A percentile compares a stretch with the other conserved stretches of the same genome.
Evolutionary conservation across 2,113 vertebrate species (phyloP).

Genomic region (Sylvicapra grimmia): DNA sequence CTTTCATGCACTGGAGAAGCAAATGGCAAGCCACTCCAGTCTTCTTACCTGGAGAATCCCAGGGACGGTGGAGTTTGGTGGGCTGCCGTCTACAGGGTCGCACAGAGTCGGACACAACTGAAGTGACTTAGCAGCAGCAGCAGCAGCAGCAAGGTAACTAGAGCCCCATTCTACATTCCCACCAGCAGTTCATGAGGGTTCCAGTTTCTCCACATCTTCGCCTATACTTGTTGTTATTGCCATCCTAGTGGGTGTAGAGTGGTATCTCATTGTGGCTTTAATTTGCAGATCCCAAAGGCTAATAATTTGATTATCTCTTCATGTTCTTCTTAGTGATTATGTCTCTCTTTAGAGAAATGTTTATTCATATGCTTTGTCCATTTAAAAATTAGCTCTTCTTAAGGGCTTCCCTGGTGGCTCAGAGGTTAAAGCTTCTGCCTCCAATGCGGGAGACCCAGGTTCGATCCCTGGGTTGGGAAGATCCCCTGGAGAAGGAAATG

Average conservation of each 20-base stretch:
- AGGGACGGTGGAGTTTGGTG: accelerated
- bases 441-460: too few relatives aligned
- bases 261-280: neutral
- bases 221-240: neutral
- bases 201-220: neutral
- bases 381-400: neutral
- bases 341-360: neutral
- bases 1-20: too few relatives aligned
- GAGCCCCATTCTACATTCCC: neutral
- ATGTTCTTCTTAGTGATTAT: neutral
- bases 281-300: neutral
- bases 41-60: too few relatives aligned
- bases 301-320: neutral
- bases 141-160: neutral
- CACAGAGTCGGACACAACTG: too few relatives aligned
- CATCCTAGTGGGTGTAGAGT: neutral
- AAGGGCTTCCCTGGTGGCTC: too few relatives aligned
- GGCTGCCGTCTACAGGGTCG: too few relatives aligned
- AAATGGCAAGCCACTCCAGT: too few relatives aligned
- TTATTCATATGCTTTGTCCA: neutral
- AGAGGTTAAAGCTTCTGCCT: too few relatives aligned
- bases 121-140: too few relatives aligned
- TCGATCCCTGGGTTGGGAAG: too few relatives aligned
- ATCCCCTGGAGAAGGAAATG: too few relatives aligned
- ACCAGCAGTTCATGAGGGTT: neutral